Base-by-base conservation (phyloP, 1,140 invertebrate species). In the Magallana ariakensis region DNA sequence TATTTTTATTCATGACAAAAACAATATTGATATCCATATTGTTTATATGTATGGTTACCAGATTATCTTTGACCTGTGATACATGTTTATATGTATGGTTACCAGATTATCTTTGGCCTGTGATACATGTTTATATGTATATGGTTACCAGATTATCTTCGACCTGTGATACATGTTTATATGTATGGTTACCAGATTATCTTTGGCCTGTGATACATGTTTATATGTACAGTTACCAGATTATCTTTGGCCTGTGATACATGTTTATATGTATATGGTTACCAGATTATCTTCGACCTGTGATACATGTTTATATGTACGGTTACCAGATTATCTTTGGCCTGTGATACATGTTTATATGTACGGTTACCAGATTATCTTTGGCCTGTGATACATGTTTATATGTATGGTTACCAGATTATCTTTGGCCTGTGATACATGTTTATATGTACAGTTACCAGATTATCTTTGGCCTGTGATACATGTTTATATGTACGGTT, bases 111-210 rank as follows among this genome's bases (percentile, higher is more conserved):
- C 93, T 90, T 95, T 94, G 7, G 94, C 94, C 62, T 94, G 93
- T 85, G 94, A 94, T 0, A 95, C 93, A 89, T 95, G 94, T 87
- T 94, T 95, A n/a, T n/a, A n/a, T n/a, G n/a, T n/a, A n/a, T n/a
- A n/a, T n/a, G n/a, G n/a, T n/a, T n/a, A n/a, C n/a, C n/a, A n/a
- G n/a, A 82, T 95, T 93, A 87, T 94, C 93, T 90, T 95, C 94
- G 7, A 94, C 94, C 62, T 94, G 93, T 85, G 94, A 94, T 0
- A 95, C 93, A 89, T 95, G 94, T 87, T 94, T 95, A n/a, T n/a
- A n/a, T n/a, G n/a, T n/a, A n/a, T n/a, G n/a, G n/a, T n/a, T n/a
- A n/a, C n/a, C n/a, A n/a, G n/a, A 82, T 95, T 93, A 87, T 94
- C 93, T 90, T 95, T 94, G 7, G 94, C 94, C 62, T 94, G 93